Evolutionary conservation across 2,113 vertebrate genomes (phyloP).

Genomic region (Rhabdomys dilectus): DNA sequence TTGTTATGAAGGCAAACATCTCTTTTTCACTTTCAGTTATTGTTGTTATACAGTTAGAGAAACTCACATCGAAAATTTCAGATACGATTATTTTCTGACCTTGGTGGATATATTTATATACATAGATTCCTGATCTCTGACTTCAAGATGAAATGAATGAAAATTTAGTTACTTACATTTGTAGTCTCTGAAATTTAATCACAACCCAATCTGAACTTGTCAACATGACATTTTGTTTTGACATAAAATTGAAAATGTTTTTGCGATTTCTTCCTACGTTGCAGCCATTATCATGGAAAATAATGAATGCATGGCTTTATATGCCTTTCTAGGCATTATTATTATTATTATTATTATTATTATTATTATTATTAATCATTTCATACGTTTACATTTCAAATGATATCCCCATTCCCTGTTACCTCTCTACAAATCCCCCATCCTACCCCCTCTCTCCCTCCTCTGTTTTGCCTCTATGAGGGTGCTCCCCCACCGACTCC

Average conservation of each 20-base stretch:
- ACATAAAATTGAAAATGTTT: slow-evolving; percentile 67
- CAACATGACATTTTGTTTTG: slow-evolving; percentile 75
- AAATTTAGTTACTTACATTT: slow-evolving; percentile 53
- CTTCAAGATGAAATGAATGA: slow-evolving; percentile 60
- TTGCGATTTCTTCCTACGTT: slow-evolving; percentile 56
- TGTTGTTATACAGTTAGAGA: neutral
- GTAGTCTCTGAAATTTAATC: slow-evolving; percentile 69
- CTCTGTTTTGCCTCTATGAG: no score
- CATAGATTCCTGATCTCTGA: slow-evolving; percentile 33
- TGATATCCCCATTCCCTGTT: no score
- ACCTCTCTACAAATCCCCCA: no score
- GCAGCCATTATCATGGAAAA: slow-evolving; percentile 70
- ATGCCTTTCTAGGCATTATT: slow-evolving; percentile 34
- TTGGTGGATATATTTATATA: slow-evolving; percentile 57
- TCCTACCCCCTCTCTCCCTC: no score
- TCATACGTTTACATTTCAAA: no score
- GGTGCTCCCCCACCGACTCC: no score
- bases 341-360: no score
- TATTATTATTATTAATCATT: no score
- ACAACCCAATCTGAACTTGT: slow-evolving; percentile 33
- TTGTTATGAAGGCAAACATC: neutral
- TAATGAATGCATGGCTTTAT: slow-evolving; percentile 68
- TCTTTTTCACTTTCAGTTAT: slow-evolving; percentile 18
- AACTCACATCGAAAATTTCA: slow-evolving; percentile 52
- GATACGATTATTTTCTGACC: slow-evolving; percentile 24